Evolutionary conservation across 2,113 vertebrate genomes (phyloP).

Genomic region (Etheostoma spectabile): DNA sequence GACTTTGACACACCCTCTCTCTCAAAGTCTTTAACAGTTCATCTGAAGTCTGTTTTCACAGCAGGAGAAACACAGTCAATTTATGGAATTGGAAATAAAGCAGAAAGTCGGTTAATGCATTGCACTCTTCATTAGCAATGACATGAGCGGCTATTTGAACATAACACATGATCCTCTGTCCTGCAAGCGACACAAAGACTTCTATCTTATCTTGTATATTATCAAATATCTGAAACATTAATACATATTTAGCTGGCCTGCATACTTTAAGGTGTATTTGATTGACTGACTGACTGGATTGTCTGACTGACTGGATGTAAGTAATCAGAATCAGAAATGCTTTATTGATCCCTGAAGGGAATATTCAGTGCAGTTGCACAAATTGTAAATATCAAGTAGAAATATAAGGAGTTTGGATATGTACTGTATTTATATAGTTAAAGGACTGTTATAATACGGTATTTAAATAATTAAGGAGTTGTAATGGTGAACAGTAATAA

Average conservation of each 20-base stretch:
- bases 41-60: slow-evolving; percentile 49
- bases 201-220: not conserved
- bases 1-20: slow-evolving; percentile 40
- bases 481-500: too few species aligned
- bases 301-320: not conserved
- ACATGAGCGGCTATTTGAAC: not conserved
- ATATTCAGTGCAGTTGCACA: too few species aligned
- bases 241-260: not conserved
- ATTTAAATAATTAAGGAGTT: too few species aligned
- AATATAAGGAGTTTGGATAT: too few species aligned
- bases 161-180: not conserved
- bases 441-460: too few species aligned
- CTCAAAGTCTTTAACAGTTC: slow-evolving; percentile 44
- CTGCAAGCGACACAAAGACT: not conserved
- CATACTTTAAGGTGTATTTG: not conserved
- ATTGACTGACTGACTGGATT: not conserved
- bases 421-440: too few species aligned
- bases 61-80: slow-evolving; percentile 19
- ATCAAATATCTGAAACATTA: not conserved
- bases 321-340: too few species aligned
- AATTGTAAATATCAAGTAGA: too few species aligned
- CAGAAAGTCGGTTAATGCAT: not conserved
- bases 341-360: too few species aligned
- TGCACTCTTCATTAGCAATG: not conserved
- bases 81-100: slow-evolving; percentile 24